A percentile compares a stretch with the other conserved stretches of the same genome.
phyloP scores from a whole-genome alignment of 2,888 invertebrate species.

The Polydrusus pterygomalis region DNA sequence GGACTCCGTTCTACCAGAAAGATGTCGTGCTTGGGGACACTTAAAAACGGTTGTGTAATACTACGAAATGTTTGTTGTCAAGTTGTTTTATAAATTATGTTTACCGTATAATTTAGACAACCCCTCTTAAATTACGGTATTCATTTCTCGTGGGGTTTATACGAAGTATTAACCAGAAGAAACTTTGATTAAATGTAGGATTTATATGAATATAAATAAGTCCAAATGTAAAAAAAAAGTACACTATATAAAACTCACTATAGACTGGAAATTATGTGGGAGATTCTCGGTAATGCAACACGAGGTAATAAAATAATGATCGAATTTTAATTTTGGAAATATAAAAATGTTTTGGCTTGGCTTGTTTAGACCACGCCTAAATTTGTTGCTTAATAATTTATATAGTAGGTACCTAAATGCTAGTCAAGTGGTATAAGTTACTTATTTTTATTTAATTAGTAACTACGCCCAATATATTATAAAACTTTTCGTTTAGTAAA shows the following conservation, averaged over 20 bases:
- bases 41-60: conserved; percentile 39
- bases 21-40: conserved; percentile 39
- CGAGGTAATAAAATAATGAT: too few relatives aligned
- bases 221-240: background rate
- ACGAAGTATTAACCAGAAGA: background rate
- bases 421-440: too few relatives aligned
- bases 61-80: conserved; percentile 39
- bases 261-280: background rate
- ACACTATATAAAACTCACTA: background rate
- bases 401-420: too few relatives aligned
- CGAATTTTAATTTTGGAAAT: too few relatives aligned
- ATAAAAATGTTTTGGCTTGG: too few relatives aligned
- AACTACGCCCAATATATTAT: too few relatives aligned
- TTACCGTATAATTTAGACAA: conserved; percentile 33
- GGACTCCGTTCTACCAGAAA: conserved; percentile 15
- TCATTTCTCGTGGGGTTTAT: conserved; percentile 29
- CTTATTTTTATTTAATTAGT: too few relatives aligned
- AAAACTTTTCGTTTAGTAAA: too few relatives aligned
- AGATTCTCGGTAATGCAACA: too few relatives aligned
- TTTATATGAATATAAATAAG: background rate
- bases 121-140: conserved; percentile 32
- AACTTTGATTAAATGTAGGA: conserved; percentile 24
- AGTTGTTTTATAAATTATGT: conserved; percentile 45
- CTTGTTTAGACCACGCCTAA: too few relatives aligned
- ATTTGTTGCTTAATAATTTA: too few relatives aligned